Percentiles rank a stretch among this genome's conserved stretches.
These are phyloP conservation scores for Liopterus haemorrhoidalis DNA, from an alignment of 2,888 invertebrate species.

Conservation along the genomic window DNA sequence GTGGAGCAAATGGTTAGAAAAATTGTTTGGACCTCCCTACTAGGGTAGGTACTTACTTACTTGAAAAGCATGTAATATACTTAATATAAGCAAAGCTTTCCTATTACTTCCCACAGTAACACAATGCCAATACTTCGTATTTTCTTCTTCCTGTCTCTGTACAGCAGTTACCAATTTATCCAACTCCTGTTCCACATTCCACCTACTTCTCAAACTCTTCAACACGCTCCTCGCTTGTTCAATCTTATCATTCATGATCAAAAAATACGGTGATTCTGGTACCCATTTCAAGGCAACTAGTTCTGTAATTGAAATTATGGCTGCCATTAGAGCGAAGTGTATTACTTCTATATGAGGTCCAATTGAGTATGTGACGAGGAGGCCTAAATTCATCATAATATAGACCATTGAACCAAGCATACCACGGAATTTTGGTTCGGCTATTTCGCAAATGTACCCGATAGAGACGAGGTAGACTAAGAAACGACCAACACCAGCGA, in stretches of 20 bases:
- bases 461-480: slow-evolving; percentile 26
- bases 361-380: slow-evolving; percentile 21
- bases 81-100: slow-evolving; percentile 12
- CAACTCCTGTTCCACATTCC: slow-evolving; percentile 10
- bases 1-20: too few relatives aligned
- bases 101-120: slow-evolving; percentile 16
- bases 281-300: slow-evolving; percentile 25
- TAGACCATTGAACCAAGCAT: slow-evolving; percentile 23
- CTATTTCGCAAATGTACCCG: slow-evolving; percentile 30
- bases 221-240: slow-evolving; percentile 7
- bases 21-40: too few relatives aligned
- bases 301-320: slow-evolving; percentile 24
- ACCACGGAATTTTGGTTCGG: slow-evolving; percentile 29
- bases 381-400: slow-evolving; percentile 21
- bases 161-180: slow-evolving; percentile 1
- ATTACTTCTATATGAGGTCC: slow-evolving; percentile 26
- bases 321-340: slow-evolving; percentile 20
- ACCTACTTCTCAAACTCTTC: slow-evolving; percentile 9
- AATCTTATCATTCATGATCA: slow-evolving; percentile 17
- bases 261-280: slow-evolving; percentile 30
- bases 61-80: slow-evolving; percentile 6
- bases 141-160: slow-evolving; percentile 12
- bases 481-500: slow-evolving; percentile 27
- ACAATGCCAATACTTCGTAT: slow-evolving; percentile 10
- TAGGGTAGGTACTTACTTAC: neutral